These are phyloP conservation scores for Boloria euphrosyne DNA, from an alignment of 2,888 invertebrate species.

Conservation along the genomic window DNA sequence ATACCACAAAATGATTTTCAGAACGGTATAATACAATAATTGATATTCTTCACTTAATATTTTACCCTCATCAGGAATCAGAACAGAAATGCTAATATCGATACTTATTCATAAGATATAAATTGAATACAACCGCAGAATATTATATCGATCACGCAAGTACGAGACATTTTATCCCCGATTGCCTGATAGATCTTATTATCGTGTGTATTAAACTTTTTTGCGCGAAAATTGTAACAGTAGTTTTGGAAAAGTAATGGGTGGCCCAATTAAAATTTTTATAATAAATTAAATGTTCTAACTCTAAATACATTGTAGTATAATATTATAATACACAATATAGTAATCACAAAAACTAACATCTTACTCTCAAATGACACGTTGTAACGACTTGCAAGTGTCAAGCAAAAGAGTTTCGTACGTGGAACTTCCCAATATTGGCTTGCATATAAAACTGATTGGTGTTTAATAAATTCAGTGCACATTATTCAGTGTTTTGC, in stretches of 20 bases:
- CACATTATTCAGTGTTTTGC: conserved; percentile 44
- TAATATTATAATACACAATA: too few species aligned
- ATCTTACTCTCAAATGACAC: conserved; percentile 26
- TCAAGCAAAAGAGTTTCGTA: conserved; percentile 31
- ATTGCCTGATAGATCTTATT: conserved; percentile 9
- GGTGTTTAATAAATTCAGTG: conserved; percentile 45
- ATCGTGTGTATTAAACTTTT: not conserved
- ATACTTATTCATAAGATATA: conserved; percentile 14
- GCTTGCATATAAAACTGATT: conserved; percentile 45
- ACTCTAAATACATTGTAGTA: too few species aligned
- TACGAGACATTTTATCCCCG: conserved; percentile 9
- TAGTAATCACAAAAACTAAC: conserved; percentile 14
- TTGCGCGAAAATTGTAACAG: too few species aligned
- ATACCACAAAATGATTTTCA: too few species aligned
- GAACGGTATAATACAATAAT: too few species aligned
- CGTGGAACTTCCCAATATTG: conserved; percentile 40
- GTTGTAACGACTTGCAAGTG: conserved; percentile 15
- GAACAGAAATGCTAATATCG: conserved; percentile 19
- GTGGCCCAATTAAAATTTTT: too few species aligned
- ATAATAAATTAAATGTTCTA: too few species aligned
- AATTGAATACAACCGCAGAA: conserved; percentile 21
- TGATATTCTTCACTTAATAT: conserved; percentile 1
- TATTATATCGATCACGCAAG: conserved; percentile 23
- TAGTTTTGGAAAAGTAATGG: too few species aligned
- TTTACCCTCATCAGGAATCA: conserved; percentile 11